Percentiles rank a stretch among this genome's conserved stretches.
phyloP scores from a whole-genome alignment of 2,113 vertebrate genomes.

The Xenopus borealis region DNA sequence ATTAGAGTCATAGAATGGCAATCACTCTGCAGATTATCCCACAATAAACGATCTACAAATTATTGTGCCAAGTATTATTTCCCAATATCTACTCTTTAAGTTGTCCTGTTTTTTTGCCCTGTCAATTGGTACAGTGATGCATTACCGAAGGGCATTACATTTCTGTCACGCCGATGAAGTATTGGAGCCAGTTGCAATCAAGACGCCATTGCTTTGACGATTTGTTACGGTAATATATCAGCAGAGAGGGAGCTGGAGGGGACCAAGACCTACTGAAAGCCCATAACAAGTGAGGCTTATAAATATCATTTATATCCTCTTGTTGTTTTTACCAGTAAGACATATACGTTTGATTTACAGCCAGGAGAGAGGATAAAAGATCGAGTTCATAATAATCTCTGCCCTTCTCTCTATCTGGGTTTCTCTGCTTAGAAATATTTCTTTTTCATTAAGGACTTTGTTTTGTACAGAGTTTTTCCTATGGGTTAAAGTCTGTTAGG shows the following conservation, averaged over 20 bases:
- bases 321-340: constrained; percentile 38
- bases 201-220: constrained; percentile 35
- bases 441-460: constrained; percentile 4
- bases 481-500: no score
- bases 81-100: constrained; percentile 28
- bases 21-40: no score
- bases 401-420: constrained; percentile 19
- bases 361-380: constrained; percentile 33
- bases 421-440: constrained; percentile 31
- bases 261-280: constrained; percentile 39
- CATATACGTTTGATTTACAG: constrained; percentile 32
- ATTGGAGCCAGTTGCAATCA: constrained; percentile 33
- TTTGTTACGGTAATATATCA: constrained; percentile 43
- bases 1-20: no score
- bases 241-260: constrained; percentile 30
- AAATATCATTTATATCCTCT: constrained; percentile 42
- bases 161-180: constrained; percentile 32
- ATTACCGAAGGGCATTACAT: constrained; percentile 22
- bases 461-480: not conserved
- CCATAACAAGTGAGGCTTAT: constrained; percentile 29
- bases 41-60: constrained; percentile 7
- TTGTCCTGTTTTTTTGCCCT: not conserved
- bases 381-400: constrained; percentile 36
- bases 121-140: constrained; percentile 23
- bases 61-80: constrained; percentile 6